Conservation (phyloP, 2,888 invertebrate genomes). For the Drosophila nr. perissopoda region DNA sequence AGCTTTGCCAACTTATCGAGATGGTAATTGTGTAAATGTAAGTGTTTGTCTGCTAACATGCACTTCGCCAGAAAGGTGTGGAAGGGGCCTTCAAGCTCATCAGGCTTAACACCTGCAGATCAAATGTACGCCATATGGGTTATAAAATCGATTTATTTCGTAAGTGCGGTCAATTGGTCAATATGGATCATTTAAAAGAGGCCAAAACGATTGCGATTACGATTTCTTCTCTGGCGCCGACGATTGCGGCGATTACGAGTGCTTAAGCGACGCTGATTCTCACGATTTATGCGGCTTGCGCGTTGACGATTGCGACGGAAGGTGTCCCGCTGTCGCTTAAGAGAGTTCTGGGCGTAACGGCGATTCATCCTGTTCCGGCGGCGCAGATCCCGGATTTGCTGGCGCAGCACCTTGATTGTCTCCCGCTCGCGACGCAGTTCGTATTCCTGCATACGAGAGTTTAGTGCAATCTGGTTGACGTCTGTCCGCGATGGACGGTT, state of each 20-base stretch:
- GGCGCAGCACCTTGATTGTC: constrained; percentile 45
- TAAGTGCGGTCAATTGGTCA: neutral
- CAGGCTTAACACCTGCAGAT: neutral
- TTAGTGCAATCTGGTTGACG: neutral
- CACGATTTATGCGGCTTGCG: constrained; percentile 10
- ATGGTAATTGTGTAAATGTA: neutral
- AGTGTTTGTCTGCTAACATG: neutral
- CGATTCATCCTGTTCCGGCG: neutral
- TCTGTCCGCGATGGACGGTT: neutral
- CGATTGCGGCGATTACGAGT: constrained; percentile 17
- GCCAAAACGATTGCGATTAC: constrained; percentile 1
- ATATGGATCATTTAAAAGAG: neutral
- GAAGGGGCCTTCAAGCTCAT: neutral
- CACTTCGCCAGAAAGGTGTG: neutral
- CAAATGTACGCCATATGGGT: neutral
- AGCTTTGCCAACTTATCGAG: neutral
- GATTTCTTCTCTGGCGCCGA: constrained; percentile 14
- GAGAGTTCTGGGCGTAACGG: neutral
- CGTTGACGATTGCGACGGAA: constrained; percentile 23
- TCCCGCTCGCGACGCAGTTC: constrained; percentile 62
- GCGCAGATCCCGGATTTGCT: constrained; percentile 13
- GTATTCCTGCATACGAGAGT: constrained; percentile 30
- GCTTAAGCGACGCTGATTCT: constrained; percentile 17
- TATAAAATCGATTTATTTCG: neutral
- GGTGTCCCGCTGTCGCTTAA: neutral